These are phyloP conservation scores for Mayetiola destructor DNA, from an alignment of 2,888 invertebrate genomes.

Conservation along the genomic window DNA sequence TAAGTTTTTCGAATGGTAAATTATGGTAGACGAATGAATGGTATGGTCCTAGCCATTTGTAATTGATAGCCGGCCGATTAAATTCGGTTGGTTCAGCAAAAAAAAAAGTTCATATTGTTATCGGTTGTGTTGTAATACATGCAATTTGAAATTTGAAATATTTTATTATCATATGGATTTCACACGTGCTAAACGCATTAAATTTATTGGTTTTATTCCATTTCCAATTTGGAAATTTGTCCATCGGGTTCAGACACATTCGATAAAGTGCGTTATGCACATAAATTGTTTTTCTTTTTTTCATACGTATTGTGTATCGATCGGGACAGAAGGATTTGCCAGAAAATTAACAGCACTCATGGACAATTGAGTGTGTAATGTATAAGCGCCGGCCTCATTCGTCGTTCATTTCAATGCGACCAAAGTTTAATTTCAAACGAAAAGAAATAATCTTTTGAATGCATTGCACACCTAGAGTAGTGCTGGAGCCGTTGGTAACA, in stretches of 20 bases:
- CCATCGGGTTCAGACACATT: no score
- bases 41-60: background rate
- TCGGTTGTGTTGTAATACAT: slow-evolving; percentile 8
- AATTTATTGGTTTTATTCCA: slow-evolving; percentile 3
- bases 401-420: no score
- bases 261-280: background rate
- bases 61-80: slow-evolving; percentile 12
- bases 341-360: background rate
- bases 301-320: background rate
- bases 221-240: slow-evolving; percentile 1
- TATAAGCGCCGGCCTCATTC: no score
- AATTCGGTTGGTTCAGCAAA: background rate
- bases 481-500: no score
- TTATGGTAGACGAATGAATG: background rate
- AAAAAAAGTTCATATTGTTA: slow-evolving; percentile 13
- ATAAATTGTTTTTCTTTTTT: background rate
- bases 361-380: slow-evolving; percentile 2
- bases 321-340: background rate
- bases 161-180: slow-evolving; percentile 8
- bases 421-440: no score
- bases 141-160: background rate
- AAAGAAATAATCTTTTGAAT: no score
- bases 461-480: no score
- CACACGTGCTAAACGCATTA: slow-evolving; percentile 11
- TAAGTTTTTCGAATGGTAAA: background rate